phyloP scores from a whole-genome alignment of 53 echinoderm and acorn worm genomes.

The Luidia sarsii region DNA sequence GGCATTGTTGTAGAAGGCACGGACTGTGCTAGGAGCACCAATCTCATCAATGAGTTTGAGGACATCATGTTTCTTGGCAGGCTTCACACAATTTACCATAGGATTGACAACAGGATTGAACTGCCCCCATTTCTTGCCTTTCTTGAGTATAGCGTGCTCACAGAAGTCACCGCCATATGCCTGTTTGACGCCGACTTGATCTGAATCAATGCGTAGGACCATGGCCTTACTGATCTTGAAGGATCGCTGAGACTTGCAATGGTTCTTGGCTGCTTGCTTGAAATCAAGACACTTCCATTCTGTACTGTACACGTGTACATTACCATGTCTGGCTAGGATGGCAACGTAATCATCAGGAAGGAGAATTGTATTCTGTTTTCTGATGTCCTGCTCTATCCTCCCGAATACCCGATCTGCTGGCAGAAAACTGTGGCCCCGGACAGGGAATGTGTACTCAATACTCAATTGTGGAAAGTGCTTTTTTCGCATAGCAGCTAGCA shows the following conservation, averaged over 20 bases:
- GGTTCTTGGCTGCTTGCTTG: constrained; percentile 19
- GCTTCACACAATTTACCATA: constrained; percentile 31
- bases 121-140: constrained; percentile 11
- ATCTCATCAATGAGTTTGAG: constrained; percentile 30
- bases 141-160: constrained; percentile 22
- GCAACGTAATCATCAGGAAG: constrained; percentile 50
- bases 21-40: constrained; percentile 13
- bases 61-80: constrained; percentile 29
- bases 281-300: constrained; percentile 47
- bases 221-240: constrained; percentile 44
- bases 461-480: not conserved
- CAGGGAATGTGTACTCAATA: constrained; percentile 41
- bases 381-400: constrained; percentile 45
- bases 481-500: constrained; percentile 25
- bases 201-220: constrained; percentile 15
- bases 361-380: constrained; percentile 50
- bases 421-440: constrained; percentile 54
- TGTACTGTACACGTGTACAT: constrained; percentile 24
- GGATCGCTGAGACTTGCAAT: constrained; percentile 19
- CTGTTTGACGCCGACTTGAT: constrained; percentile 6
- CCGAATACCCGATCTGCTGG: constrained; percentile 64
- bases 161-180: constrained; percentile 12
- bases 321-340: constrained; percentile 18
- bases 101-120: not conserved
- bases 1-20: constrained; percentile 22